These are phyloP conservation scores for Hypercompe scribonia DNA, from an alignment of 2,888 invertebrate genomes.

Conservation along the genomic window DNA sequence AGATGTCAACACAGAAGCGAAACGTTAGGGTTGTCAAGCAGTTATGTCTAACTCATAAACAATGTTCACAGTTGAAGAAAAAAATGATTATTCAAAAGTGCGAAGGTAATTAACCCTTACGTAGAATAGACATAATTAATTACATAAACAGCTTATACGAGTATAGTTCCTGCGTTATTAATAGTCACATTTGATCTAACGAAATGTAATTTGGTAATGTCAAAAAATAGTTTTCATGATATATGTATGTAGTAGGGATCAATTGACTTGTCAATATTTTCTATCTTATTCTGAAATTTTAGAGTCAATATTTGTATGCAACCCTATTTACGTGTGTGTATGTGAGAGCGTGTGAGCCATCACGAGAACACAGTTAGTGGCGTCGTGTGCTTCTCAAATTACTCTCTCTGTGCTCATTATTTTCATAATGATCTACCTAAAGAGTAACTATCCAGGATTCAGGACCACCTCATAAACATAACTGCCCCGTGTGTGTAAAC, in stretches of 20 bases:
- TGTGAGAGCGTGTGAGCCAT: slow-evolving; percentile 5
- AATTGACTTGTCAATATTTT: no score
- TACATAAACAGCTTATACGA: no score
- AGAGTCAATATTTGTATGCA: neutral
- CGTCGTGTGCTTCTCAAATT: slow-evolving; percentile 6
- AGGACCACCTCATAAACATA: neutral
- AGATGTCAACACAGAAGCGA: neutral
- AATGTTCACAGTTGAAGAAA: neutral
- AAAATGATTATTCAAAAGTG: no score
- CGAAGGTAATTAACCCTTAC: no score
- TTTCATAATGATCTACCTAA: slow-evolving; percentile 9
- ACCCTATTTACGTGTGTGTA: neutral
- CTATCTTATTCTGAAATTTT: no score
- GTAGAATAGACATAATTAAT: no score
- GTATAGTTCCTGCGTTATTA: no score
- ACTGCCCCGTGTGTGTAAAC: neutral
- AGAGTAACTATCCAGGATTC: neutral
- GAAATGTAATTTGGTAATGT: neutral
- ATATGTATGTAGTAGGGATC: no score
- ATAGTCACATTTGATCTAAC: no score
- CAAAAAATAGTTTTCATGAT: no score
- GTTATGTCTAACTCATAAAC: neutral
- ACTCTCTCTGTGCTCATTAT: neutral
- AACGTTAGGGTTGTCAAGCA: neutral
- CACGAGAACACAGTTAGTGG: neutral